phyloP scores from a whole-genome alignment of 2,113 vertebrate genomes.

The Amia ocellicauda region DNA sequence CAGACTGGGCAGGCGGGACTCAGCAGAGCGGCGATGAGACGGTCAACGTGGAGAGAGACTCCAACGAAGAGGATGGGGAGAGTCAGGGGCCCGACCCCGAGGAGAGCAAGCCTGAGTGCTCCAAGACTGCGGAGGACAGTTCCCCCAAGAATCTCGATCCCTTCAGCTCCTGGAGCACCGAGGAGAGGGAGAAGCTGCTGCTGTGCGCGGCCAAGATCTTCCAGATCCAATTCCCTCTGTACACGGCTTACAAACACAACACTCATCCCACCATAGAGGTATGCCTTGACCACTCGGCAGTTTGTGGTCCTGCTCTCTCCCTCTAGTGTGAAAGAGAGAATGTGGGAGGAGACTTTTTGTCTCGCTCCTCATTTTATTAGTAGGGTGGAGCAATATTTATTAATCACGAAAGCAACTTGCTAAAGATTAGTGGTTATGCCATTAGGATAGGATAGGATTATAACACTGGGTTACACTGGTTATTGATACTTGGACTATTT shows the following conservation, averaged over 20 bases:
- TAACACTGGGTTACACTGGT: no score
- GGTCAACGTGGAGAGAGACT: conserved; percentile 85
- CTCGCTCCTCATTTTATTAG: no score
- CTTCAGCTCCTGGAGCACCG: conserved; percentile 89
- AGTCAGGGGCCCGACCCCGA: conserved; percentile 53
- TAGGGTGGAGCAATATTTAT: no score
- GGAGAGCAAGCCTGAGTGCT: conserved; percentile 59
- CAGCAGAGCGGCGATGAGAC: conserved; percentile 79
- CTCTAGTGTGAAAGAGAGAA: no score
- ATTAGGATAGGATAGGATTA: no score
- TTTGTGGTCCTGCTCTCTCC: neutral
- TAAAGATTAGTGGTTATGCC: no score
- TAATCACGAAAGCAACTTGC: no score
- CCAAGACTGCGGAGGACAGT: conserved; percentile 56
- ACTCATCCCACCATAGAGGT: conserved; percentile 98
- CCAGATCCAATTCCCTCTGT: conserved; percentile 98
- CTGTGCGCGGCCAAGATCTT: conserved; percentile 98
- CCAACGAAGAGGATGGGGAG: conserved; percentile 73
- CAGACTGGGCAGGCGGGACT: conserved; percentile 74
- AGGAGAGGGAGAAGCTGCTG: conserved; percentile 95
- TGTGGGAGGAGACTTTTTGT: no score
- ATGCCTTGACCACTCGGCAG: conserved; percentile 15
- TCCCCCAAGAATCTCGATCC: conserved; percentile 68
- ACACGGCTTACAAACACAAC: conserved; percentile 99
- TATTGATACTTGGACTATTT: no score